Evolutionary conservation across 2,888 invertebrate species (phyloP).

Genomic region (Agriopis marginaria): DNA sequence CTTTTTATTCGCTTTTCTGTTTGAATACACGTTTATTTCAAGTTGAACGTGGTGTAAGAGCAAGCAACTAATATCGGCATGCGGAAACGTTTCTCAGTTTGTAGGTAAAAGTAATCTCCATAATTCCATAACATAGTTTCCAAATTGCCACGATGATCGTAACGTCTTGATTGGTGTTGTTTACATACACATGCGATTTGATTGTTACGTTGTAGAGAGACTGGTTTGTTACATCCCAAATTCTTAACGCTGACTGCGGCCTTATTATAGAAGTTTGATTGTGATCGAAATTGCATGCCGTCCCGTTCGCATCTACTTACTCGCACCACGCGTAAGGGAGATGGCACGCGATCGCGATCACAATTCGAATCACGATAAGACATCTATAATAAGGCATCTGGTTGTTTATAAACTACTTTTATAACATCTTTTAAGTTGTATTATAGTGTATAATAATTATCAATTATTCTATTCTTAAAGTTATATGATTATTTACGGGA

Average conservation of each 20-base stretch:
- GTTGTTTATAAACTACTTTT: background rate
- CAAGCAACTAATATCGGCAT: background rate
- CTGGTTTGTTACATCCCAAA: conserved; percentile 6
- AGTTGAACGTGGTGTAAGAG: background rate
- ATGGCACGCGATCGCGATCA: too few species aligned
- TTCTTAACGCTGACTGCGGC: background rate
- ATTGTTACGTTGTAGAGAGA: conserved; percentile 21
- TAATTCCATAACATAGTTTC: conserved; percentile 18
- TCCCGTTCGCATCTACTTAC: too few species aligned
- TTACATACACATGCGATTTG: conserved; percentile 26
- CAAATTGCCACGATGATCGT: conserved; percentile 15
- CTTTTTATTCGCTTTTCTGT: too few species aligned
- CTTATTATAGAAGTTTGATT: too few species aligned
- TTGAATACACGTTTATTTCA: too few species aligned
- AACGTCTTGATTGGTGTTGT: conserved; percentile 31
- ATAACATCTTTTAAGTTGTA: background rate
- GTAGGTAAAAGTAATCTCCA: conserved; percentile 29
- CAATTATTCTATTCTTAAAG: too few species aligned
- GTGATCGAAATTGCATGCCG: too few species aligned
- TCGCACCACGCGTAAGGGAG: too few species aligned
- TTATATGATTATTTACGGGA: too few species aligned
- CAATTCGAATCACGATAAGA: too few species aligned
- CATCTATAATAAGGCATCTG: too few species aligned
- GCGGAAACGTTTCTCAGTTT: conserved; percentile 23
- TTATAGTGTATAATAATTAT: background rate